Conservation (phyloP, 2,888 invertebrate genomes). For the Platycnemis pennipes region DNA sequence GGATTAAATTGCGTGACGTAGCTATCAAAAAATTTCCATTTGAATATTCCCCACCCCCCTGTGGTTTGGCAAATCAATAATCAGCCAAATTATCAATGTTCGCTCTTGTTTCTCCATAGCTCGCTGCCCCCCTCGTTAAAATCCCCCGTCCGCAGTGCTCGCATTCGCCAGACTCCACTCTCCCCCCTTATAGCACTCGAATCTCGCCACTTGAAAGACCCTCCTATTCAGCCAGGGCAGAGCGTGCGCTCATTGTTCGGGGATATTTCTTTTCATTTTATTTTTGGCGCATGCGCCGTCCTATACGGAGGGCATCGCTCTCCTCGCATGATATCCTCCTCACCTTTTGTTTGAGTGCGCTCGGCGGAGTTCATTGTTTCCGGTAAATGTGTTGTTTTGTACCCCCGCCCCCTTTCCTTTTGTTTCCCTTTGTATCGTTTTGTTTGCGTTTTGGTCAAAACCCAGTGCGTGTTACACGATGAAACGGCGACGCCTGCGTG, state of each 20-base stretch:
- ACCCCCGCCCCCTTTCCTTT: background rate
- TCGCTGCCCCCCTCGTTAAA: background rate
- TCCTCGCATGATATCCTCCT: conserved; percentile 61
- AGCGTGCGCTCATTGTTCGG: conserved; percentile 58
- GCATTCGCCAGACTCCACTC: background rate
- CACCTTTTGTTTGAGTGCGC: conserved; percentile 41
- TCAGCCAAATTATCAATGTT: background rate
- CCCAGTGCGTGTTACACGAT: conserved; percentile 55
- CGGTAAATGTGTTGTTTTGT: conserved; percentile 42
- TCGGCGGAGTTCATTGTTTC: conserved; percentile 59
- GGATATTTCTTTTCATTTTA: background rate
- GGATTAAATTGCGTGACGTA: no score
- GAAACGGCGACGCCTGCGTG: conserved; percentile 60
- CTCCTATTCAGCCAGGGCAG: background rate
- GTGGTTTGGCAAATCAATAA: background rate
- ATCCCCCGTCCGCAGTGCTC: background rate
- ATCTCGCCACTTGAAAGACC: conserved; percentile 15
- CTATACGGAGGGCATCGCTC: conserved; percentile 23
- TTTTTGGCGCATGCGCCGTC: conserved; percentile 59
- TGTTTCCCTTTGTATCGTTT: conserved; percentile 49
- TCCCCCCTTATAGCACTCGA: background rate
- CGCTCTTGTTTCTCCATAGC: background rate
- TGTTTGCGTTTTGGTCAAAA: conserved; percentile 53
- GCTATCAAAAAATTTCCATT: no score
- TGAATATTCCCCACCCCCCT: background rate